Conservation (phyloP, 2,797 vertebrate genomes). For the Thripadectes ignobilis region DNA sequence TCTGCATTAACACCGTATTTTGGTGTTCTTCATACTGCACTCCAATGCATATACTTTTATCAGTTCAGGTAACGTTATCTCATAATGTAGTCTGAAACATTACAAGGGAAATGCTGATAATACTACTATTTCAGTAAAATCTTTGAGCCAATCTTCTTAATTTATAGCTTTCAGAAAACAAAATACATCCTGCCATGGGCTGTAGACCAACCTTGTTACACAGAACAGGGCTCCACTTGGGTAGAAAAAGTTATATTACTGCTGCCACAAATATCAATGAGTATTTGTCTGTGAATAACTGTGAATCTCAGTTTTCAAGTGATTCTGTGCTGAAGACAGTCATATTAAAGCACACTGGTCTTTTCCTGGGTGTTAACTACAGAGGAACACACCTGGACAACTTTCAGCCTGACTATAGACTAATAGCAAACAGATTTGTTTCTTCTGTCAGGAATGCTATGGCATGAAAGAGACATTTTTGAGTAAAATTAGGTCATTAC, state of each 20-base stretch:
- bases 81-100: background rate
- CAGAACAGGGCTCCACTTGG: background rate
- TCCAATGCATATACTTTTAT: background rate
- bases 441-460: background rate
- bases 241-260: background rate
- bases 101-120: background rate
- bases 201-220: background rate
- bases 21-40: background rate
- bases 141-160: background rate
- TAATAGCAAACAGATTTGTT: background rate
- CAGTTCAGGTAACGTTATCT: background rate
- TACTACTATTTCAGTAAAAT: background rate
- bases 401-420: background rate
- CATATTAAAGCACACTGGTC: background rate
- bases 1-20: background rate
- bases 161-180: background rate
- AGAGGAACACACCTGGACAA: background rate
- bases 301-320: background rate
- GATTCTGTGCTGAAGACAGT: background rate
- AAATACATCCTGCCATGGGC: background rate
- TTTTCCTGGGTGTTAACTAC: background rate
- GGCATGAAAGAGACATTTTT: background rate
- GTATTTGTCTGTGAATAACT: background rate
- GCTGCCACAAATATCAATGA: background rate
- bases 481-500: background rate